phyloP scores from a whole-genome alignment of 2,113 vertebrate species.

The Platichthys flesus region DNA sequence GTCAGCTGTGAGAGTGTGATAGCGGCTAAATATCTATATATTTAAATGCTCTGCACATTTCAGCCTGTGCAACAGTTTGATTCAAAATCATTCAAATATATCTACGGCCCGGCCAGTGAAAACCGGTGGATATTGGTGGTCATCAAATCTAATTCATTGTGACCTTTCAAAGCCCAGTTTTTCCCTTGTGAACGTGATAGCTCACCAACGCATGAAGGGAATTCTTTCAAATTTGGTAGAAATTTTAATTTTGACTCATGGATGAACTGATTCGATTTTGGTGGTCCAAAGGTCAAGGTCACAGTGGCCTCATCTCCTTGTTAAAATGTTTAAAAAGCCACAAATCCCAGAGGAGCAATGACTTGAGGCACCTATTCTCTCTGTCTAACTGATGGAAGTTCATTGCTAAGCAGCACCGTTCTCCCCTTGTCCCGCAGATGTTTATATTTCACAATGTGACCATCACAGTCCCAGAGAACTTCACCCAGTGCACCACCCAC shows the following conservation, averaged over 20 bases:
- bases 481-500: conserved; percentile 86
- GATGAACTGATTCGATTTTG: too few species aligned
- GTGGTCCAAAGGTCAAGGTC: too few species aligned
- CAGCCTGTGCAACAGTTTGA: background rate
- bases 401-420: background rate
- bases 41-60: background rate
- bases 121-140: too few species aligned
- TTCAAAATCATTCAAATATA: background rate
- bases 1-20: background rate
- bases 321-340: background rate
- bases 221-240: too few species aligned
- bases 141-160: too few species aligned
- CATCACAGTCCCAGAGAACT: conserved; percentile 83
- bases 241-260: too few species aligned
- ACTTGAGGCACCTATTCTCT: background rate
- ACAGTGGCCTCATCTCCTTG: too few species aligned
- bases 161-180: too few species aligned
- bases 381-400: too few species aligned
- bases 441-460: conserved; percentile 85
- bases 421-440: conserved; percentile 71
- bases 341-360: background rate
- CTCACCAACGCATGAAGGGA: too few species aligned
- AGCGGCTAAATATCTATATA: background rate
- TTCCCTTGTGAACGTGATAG: too few species aligned
- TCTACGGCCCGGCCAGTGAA: background rate